Conservation (phyloP, 2,888 invertebrate species). For the Nomada fabriciana region DNA sequence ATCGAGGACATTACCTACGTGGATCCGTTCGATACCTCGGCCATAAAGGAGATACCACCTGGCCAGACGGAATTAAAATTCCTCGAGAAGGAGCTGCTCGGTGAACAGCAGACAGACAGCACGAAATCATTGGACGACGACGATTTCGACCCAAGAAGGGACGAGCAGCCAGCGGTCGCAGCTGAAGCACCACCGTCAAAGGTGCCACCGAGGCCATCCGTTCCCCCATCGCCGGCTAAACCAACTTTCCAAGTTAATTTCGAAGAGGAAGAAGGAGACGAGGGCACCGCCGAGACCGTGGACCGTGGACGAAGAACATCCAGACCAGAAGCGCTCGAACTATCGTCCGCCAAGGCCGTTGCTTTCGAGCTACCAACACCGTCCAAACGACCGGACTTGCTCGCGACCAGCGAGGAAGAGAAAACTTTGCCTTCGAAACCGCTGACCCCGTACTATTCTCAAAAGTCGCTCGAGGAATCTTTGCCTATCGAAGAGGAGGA, state of each 20-base stretch:
- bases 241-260: constrained; percentile 66
- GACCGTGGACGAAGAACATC: constrained; percentile 85
- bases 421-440: constrained; percentile 88
- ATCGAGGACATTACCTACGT: constrained; percentile 87
- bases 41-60: constrained; percentile 89
- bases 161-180: constrained; percentile 83
- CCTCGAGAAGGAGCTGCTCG: constrained; percentile 91
- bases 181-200: constrained; percentile 39
- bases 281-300: neutral
- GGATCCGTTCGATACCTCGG: constrained; percentile 95
- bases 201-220: constrained; percentile 64
- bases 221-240: constrained; percentile 38
- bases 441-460: constrained; percentile 92
- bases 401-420: constrained; percentile 86
- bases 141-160: constrained; percentile 93
- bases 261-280: constrained; percentile 47
- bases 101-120: constrained; percentile 77
- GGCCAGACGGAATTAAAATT: constrained; percentile 92
- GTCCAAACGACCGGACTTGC: constrained; percentile 85
- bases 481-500: constrained; percentile 86
- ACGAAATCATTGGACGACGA: constrained; percentile 84
- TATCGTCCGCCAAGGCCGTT: constrained; percentile 84
- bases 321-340: constrained; percentile 87
- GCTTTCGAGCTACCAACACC: constrained; percentile 87
- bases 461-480: constrained; percentile 85